Percentiles rank a stretch among this genome's conserved stretches.
Evolutionary conservation across 1,140 invertebrate genomes (phyloP).

Genomic region (Tetramorium parvispinum): DNA sequence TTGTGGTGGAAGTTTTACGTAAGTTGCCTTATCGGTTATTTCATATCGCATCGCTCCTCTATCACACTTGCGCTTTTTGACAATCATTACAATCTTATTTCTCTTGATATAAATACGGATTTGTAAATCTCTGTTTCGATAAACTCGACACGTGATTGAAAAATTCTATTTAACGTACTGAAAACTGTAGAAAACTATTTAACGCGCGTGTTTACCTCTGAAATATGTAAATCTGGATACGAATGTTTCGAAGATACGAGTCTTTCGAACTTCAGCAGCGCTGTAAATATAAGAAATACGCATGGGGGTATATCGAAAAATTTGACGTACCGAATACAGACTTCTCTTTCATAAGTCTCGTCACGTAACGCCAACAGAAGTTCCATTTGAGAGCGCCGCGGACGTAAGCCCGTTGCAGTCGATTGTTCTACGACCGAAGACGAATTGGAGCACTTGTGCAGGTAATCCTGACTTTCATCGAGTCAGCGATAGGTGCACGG

Average conservation of each 20-base stretch:
- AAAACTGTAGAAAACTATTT: background rate
- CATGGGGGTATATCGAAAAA: slow-evolving; percentile 24
- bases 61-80: background rate
- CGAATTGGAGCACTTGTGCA: slow-evolving; percentile 60
- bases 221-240: background rate
- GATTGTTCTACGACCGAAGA: slow-evolving; percentile 58
- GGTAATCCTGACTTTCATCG: slow-evolving; percentile 62
- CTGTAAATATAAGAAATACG: slow-evolving; percentile 11
- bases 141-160: background rate
- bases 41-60: background rate
- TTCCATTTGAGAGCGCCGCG: slow-evolving; percentile 36
- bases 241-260: background rate
- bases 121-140: background rate
- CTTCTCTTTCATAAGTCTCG: slow-evolving; percentile 13
- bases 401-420: slow-evolving; percentile 53
- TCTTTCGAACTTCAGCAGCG: background rate
- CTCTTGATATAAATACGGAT: background rate
- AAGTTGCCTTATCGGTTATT: background rate
- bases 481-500: slow-evolving; percentile 53
- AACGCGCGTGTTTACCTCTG: background rate
- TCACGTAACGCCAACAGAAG: slow-evolving; percentile 57
- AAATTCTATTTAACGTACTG: background rate
- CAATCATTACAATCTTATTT: background rate
- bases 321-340: slow-evolving; percentile 33
- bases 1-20: background rate